Evolutionary conservation across 2,113 vertebrate genomes (phyloP), one percentile per base, ranked within the genome.

Genomic region (Menidia beryllina): DNA sequence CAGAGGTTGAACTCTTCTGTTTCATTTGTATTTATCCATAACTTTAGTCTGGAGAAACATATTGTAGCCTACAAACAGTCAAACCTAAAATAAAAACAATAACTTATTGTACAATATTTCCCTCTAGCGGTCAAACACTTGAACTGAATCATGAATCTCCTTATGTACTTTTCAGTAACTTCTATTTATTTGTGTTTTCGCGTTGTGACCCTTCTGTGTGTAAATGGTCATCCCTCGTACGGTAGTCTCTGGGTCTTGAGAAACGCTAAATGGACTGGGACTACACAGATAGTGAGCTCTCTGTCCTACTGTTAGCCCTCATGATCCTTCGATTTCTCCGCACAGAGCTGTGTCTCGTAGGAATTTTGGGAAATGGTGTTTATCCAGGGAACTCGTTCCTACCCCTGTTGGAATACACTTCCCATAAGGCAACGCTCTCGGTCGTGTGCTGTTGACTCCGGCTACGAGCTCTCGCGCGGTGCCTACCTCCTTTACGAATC

Each of bases 301-400:
- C n/a, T n/a, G n/a, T n/a, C n/a, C n/a, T n/a, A n/a, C n/a, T n/a
- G n/a, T n/a, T n/a, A 11, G 5, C 20, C 4, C 7, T 21, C 10
- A 2, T 36, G 65, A 45, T 14, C 50, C 27, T 63, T 49, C 20
- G 7, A 2, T 3, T n/a, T 19, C 34, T 50, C 65, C 65, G 65
- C 69, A 69, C 30, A 4, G 15, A 20, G 23, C 20, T 5, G 1
- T 12, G 7, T 34, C 51, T 26, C 21, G 15, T 3, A 41, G 12
- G 89, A 27, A 80, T 75, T 47, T 38, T 86, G 89, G 89, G 89
- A 86, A 85, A 68, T 26, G 0, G 72, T 14, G 86, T 88, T 56
- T n/a, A 15, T 2, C n/a, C 2, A 1, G 2, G 3, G 8, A 0
- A 0, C 1, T 2, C 1, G 2, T n/a, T 2, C 4, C 11, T 10